Conservation (phyloP, 2,113 vertebrate species). For the Bos indicus region DNA sequence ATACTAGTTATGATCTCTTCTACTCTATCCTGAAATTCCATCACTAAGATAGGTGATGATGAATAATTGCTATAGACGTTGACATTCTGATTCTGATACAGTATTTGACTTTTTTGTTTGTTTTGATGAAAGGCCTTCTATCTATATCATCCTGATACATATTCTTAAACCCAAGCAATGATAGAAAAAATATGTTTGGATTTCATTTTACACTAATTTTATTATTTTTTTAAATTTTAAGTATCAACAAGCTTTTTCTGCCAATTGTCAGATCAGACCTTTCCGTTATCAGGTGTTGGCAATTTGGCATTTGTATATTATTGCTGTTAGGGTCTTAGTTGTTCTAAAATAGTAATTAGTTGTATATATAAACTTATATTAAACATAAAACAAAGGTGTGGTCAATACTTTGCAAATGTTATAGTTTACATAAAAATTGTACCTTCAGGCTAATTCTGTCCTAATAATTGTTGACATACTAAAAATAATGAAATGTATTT, state of each 20-base stretch:
- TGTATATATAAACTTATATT: neutral
- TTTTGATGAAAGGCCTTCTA: constrained; percentile 44
- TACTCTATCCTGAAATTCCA: neutral
- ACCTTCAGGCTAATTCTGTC: neutral
- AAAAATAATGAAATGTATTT: neutral
- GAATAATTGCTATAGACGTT: neutral
- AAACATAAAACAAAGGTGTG: neutral
- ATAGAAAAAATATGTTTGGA: neutral
- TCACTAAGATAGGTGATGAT: neutral
- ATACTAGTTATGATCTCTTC: constrained; percentile 25
- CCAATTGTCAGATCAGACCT: neutral
- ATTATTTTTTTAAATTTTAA: neutral
- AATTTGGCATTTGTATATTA: neutral
- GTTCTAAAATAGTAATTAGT: constrained; percentile 18
- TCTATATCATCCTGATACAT: constrained; percentile 53
- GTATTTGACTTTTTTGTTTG: neutral
- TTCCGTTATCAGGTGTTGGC: neutral
- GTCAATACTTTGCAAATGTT: neutral
- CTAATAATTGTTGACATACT: neutral
- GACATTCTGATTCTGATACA: constrained; percentile 5
- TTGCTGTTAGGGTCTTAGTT: neutral
- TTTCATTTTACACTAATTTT: neutral
- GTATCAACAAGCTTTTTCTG: neutral
- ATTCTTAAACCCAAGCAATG: neutral
- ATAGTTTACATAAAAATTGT: neutral